These are phyloP conservation scores for Perca flavescens DNA, from an alignment of 2,113 vertebrate genomes.

Conservation along the genomic window DNA sequence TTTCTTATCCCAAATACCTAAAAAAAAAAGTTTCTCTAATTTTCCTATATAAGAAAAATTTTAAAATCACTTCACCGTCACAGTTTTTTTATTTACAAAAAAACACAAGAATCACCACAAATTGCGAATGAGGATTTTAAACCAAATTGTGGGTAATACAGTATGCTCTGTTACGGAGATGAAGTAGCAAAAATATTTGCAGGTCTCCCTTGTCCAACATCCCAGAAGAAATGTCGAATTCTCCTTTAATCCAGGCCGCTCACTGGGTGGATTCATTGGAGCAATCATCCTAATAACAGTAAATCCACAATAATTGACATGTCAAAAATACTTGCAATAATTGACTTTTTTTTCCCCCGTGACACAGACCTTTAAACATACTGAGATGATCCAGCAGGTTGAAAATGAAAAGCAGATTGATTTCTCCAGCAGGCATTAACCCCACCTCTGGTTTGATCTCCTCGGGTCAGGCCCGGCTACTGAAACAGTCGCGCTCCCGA, in stretches of 20 bases:
- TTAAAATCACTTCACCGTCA: neutral
- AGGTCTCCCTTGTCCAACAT: conserved; percentile 56
- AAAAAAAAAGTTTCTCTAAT: neutral
- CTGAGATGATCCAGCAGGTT: conserved; percentile 65
- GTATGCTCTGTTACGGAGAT: conserved; percentile 10
- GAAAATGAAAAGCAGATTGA: conserved; percentile 77
- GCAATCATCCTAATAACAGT: conserved; percentile 79
- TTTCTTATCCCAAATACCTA: neutral
- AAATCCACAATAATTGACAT: conserved; percentile 79
- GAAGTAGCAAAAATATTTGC: conserved; percentile 34
- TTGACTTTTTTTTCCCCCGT: conserved; percentile 10
- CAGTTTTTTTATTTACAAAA: neutral
- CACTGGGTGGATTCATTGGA: conserved; percentile 63
- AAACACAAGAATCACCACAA: neutral
- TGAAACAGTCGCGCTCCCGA: conserved; percentile 48
- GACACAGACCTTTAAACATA: conserved; percentile 53
- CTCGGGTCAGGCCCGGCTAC: conserved; percentile 63
- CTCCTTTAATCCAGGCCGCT: conserved; percentile 62
- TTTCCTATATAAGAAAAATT: neutral
- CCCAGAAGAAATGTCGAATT: conserved; percentile 61
- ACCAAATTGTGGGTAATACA: neutral
- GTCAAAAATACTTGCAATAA: conserved; percentile 72
- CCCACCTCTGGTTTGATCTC: conserved; percentile 65
- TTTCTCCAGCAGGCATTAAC: conserved; percentile 66
- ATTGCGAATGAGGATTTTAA: conserved; percentile 7